A percentile compares a stretch with the other conserved stretches of the same genome.
phyloP scores from a whole-genome alignment of 2,888 invertebrate genomes.

The Parnassius mnemosyne region DNA sequence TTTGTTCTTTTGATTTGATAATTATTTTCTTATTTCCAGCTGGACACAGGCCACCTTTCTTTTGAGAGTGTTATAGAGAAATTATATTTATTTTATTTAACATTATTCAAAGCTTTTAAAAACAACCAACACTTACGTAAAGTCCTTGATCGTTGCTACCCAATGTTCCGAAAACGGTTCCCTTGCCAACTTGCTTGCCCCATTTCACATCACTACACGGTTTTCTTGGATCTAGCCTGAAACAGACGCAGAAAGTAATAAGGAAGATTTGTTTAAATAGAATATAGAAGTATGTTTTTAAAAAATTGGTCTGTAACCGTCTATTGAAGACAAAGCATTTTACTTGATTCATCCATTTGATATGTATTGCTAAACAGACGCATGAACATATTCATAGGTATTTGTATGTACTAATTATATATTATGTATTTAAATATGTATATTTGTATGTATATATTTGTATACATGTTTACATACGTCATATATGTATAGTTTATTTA shows the following conservation, averaged over 20 bases:
- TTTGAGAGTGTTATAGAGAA: background rate
- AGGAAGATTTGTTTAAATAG: background rate
- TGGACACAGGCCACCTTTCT: background rate
- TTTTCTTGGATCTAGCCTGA: constrained; percentile 26
- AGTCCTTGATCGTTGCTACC: constrained; percentile 50
- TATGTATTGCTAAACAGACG: no score
- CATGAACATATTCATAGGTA: no score
- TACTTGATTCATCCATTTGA: no score
- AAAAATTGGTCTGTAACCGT: no score
- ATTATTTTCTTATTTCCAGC: no score
- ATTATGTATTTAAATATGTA: no score
- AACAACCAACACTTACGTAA: constrained; percentile 44
- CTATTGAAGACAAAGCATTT: no score
- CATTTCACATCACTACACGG: constrained; percentile 41
- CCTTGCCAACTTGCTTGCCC: constrained; percentile 40
- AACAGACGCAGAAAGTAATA: background rate
- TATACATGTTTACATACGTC: no score
- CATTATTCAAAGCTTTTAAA: background rate
- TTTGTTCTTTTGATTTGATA: background rate
- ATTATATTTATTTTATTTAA: background rate
- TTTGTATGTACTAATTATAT: no score
- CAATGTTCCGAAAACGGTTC: constrained; percentile 50
- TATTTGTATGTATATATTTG: no score
- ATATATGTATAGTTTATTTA: no score
- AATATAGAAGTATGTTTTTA: no score